These are phyloP conservation scores for Platysternon megacephalum DNA, from an alignment of 2,113 vertebrate genomes.

Conservation along the genomic window DNA sequence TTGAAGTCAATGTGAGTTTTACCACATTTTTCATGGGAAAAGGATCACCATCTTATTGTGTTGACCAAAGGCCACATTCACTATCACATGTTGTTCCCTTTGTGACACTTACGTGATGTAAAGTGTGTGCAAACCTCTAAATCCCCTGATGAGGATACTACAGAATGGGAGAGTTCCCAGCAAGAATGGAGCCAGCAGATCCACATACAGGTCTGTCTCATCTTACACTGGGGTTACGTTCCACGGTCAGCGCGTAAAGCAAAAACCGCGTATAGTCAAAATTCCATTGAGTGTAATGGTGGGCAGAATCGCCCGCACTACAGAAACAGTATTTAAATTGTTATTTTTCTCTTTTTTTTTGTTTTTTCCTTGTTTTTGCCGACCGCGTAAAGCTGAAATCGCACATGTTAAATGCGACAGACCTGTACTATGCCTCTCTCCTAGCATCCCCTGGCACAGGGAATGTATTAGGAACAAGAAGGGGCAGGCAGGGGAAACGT, in stretches of 20 bases:
- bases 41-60: neutral
- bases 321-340: too few relatives aligned
- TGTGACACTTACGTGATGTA: neutral
- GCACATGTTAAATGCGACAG: too few relatives aligned
- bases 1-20: neutral
- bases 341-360: too few relatives aligned
- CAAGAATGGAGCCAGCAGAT: rapidly evolving
- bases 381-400: too few relatives aligned
- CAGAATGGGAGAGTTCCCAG: rapidly evolving
- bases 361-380: too few relatives aligned
- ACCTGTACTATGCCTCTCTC: rapidly evolving
- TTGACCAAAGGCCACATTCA: neutral
- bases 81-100: neutral
- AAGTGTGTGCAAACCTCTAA: neutral
- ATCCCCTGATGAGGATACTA: neutral
- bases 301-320: too few relatives aligned
- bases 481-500: neutral
- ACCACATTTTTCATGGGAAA: neutral
- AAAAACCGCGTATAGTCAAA: too few relatives aligned
- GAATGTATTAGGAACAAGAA: neutral
- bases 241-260: too few relatives aligned
- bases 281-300: too few relatives aligned
- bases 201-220: too few relatives aligned
- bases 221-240: too few relatives aligned
- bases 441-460: rapidly evolving